Conservation (phyloP, 2,113 vertebrate species). For the Reinhardtius hippoglossoides region DNA sequence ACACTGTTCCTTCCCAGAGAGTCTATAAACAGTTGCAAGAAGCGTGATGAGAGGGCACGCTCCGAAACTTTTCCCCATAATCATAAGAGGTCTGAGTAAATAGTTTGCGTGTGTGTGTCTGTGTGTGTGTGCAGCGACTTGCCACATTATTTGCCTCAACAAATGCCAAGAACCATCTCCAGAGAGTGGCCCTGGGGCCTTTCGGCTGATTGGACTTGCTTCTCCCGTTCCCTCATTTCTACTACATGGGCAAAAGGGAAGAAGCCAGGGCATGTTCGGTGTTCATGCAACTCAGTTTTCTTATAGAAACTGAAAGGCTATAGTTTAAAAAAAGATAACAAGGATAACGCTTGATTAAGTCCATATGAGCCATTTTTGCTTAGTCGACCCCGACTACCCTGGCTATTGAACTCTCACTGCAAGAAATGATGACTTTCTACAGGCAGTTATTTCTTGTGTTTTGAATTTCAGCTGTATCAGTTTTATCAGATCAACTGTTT, state of each 20-base stretch:
- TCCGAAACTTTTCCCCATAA: slow-evolving; percentile 16
- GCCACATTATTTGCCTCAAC: slow-evolving; percentile 56
- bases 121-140: slow-evolving; percentile 34
- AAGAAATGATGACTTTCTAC: no score
- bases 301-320: neutral
- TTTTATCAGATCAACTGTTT: neutral
- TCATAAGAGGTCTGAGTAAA: slow-evolving; percentile 30
- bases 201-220: slow-evolving; percentile 39
- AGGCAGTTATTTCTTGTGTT: no score
- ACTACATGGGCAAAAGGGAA: slow-evolving; percentile 25
- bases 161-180: slow-evolving; percentile 60
- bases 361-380: neutral
- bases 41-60: slow-evolving; percentile 38
- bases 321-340: neutral
- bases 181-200: slow-evolving; percentile 51
- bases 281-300: slow-evolving; percentile 1
- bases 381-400: neutral
- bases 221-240: slow-evolving; percentile 28
- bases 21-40: slow-evolving; percentile 9
- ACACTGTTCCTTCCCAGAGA: slow-evolving; percentile 6
- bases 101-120: slow-evolving; percentile 20
- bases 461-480: no score
- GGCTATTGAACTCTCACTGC: neutral
- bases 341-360: neutral
- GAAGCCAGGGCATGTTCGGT: slow-evolving; percentile 19